Conservation (phyloP, 2,888 invertebrate species). For the Sminthurides aquaticus region DNA sequence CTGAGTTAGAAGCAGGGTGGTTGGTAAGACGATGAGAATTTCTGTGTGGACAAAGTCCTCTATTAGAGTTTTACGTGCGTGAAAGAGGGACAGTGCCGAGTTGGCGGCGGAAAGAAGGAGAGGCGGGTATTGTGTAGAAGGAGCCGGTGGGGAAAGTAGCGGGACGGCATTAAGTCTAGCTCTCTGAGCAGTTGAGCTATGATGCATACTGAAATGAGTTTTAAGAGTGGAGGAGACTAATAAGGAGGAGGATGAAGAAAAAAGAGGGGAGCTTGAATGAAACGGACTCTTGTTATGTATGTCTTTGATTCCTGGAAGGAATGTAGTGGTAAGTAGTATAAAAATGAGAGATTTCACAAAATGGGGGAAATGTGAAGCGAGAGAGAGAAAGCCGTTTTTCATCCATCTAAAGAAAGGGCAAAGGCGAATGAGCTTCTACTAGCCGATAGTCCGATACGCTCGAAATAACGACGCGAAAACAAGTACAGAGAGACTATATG, state of each 20-base stretch:
- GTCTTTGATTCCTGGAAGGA: background rate
- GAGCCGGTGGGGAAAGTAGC: no score
- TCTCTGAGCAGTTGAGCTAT: no score
- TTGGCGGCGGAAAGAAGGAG: no score
- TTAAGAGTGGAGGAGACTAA: background rate
- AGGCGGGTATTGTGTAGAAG: no score
- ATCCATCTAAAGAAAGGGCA: background rate
- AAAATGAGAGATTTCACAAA: background rate
- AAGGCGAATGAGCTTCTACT: background rate
- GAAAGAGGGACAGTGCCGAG: no score
- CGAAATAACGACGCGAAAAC: background rate
- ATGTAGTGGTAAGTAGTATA: background rate
- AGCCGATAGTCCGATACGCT: background rate
- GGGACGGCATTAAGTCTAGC: no score
- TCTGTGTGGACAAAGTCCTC: no score
- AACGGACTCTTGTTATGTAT: background rate
- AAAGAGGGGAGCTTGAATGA: background rate
- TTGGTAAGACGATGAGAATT: no score
- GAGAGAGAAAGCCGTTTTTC: slow-evolving; percentile 9
- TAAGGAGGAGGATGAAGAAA: background rate
- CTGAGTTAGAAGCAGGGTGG: no score
- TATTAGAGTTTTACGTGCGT: no score
- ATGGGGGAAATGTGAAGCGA: background rate
- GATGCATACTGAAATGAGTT: no score
- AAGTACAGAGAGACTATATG: background rate